Evolutionary conservation across 1,140 invertebrate species (phyloP).

Genomic region (Penaeus japonicus): DNA sequence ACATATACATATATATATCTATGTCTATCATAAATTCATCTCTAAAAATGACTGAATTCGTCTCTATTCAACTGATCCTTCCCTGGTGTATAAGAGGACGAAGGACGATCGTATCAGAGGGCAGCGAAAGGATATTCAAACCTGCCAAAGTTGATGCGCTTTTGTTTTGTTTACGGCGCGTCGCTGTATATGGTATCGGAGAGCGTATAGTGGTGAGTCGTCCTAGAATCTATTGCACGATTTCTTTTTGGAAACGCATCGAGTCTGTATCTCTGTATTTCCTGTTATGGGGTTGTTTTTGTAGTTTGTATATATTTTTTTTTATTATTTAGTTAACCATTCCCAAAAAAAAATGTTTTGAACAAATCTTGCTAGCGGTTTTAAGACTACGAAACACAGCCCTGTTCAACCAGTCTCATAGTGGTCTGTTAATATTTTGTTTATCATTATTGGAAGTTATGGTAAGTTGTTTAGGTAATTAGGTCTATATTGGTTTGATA

Average conservation of each 20-base stretch:
- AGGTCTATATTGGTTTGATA: no score
- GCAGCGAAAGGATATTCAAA: neutral
- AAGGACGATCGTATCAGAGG: conserved; percentile 33
- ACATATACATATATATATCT: no score
- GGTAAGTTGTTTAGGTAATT: no score
- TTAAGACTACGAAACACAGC: no score
- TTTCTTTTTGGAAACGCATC: neutral
- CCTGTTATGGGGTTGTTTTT: neutral
- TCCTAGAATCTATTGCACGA: conserved; percentile 30
- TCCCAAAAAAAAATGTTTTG: no score
- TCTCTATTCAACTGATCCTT: conserved; percentile 24
- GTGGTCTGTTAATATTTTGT: no score
- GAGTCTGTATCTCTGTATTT: neutral
- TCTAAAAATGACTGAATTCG: neutral
- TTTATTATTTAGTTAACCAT: neutral
- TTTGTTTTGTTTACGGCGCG: neutral
- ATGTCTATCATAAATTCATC: no score
- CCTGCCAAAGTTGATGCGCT: conserved; percentile 18
- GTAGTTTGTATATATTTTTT: neutral
- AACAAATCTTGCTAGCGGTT: no score
- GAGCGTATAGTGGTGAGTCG: neutral
- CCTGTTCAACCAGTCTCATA: no score
- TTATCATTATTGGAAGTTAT: no score
- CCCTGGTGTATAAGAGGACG: conserved; percentile 10
- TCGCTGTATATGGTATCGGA: neutral